phyloP scores from a whole-genome alignment of 1,140 invertebrate species.

The Anastrepha obliqua region DNA sequence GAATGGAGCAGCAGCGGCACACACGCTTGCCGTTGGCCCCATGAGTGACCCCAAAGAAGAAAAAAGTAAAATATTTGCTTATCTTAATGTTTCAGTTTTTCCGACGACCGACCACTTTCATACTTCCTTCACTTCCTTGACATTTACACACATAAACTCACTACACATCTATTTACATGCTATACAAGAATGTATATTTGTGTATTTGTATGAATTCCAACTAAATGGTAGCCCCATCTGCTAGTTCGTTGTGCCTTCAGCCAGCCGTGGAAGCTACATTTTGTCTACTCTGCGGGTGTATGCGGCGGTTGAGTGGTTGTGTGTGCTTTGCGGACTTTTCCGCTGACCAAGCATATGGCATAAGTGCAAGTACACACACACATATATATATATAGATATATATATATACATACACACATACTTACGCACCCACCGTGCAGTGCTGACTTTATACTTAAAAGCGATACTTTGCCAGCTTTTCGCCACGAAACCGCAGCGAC shows the following conservation, averaged over 20 bases:
- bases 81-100: background rate
- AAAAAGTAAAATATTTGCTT: background rate
- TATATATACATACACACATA: background rate
- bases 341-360: conserved; percentile 30
- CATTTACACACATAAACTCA: background rate
- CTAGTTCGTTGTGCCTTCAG: too few species aligned
- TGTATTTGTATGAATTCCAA: background rate
- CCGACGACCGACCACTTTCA: background rate
- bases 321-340: conserved; percentile 31
- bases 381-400: background rate
- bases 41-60: background rate
- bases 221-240: background rate
- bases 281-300: background rate
- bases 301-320: conserved; percentile 12
- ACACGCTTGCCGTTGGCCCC: background rate
- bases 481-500: conserved; percentile 11
- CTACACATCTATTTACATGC: background rate
- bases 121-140: background rate
- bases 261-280: background rate
- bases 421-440: background rate
- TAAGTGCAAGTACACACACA: background rate
- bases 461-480: conserved; percentile 30
- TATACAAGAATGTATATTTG: too few species aligned
- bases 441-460: background rate
- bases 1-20: background rate